Conservation (phyloP, 1,140 invertebrate species). For the Campoletis sonorensis region DNA sequence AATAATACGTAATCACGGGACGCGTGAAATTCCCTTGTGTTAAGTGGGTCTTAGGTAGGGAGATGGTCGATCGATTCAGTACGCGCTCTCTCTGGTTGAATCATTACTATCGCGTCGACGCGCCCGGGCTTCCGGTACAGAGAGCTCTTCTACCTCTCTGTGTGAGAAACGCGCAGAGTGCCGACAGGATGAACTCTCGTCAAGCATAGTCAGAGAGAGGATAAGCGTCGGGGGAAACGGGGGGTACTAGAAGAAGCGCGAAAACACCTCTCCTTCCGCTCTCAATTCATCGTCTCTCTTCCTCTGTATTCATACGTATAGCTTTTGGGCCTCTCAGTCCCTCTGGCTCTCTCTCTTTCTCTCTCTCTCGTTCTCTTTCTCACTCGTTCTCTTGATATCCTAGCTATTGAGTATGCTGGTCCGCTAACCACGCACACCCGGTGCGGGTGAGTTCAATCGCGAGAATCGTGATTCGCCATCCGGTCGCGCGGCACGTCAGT, state of each 20-base stretch:
- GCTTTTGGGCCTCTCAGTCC: not conserved
- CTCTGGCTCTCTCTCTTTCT: not conserved
- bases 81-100: conserved; percentile 35
- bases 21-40: not conserved
- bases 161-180: conserved; percentile 20
- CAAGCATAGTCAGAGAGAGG: conserved; percentile 5
- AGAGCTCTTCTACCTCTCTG: conserved; percentile 2
- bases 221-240: not conserved
- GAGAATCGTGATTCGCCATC: conserved; percentile 31
- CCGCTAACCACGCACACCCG: conserved; percentile 8
- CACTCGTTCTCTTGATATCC: not conserved
- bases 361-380: not conserved
- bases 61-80: conserved; percentile 38
- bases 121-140: conserved; percentile 24
- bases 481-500: not conserved
- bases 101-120: conserved; percentile 43
- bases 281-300: not conserved
- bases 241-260: not conserved
- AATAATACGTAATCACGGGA: not conserved
- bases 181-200: conserved; percentile 27
- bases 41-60: conserved; percentile 12
- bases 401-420: conserved; percentile 13
- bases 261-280: not conserved
- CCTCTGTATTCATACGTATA: not conserved
- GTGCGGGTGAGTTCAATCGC: conserved; percentile 24